These are phyloP conservation scores for Bembecia ichneumoniformis DNA, from an alignment of 2,888 invertebrate species.

Conservation along the genomic window DNA sequence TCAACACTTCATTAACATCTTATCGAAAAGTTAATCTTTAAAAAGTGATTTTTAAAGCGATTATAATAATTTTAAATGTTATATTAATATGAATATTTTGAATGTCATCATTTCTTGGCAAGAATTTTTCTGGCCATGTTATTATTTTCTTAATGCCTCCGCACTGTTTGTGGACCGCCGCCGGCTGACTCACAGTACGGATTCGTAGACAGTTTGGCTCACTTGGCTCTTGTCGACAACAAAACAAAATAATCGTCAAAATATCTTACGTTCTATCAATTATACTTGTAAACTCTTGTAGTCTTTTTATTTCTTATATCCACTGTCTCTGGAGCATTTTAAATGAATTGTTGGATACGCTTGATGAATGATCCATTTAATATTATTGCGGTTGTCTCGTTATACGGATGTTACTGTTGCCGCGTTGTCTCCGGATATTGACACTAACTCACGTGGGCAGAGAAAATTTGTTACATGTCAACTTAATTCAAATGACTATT, in stretches of 20 bases:
- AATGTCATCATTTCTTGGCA: background rate
- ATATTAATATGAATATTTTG: background rate
- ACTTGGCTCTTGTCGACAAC: background rate
- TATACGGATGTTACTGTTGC: background rate
- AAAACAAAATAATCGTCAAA: background rate
- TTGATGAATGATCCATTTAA: background rate
- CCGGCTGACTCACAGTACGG: background rate
- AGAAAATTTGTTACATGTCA: conserved; percentile 12
- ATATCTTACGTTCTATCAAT: too few species aligned
- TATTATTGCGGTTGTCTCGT: background rate
- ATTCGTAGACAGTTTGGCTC: background rate
- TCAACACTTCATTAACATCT: too few species aligned
- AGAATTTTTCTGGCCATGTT: background rate
- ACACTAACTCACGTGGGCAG: conserved; percentile 14
- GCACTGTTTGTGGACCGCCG: background rate
- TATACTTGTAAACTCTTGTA: too few species aligned
- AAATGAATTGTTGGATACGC: background rate
- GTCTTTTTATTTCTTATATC: too few species aligned
- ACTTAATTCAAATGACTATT: conserved; percentile 18
- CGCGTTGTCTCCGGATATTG: conserved; percentile 9
- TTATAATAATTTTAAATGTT: too few species aligned
- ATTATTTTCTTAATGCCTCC: background rate
- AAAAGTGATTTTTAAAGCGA: too few species aligned
- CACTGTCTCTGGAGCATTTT: too few species aligned
- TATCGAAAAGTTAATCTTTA: too few species aligned